These are phyloP conservation scores for Glaucopsyche alexis DNA, from an alignment of 2,888 invertebrate genomes.

Conservation along the genomic window DNA sequence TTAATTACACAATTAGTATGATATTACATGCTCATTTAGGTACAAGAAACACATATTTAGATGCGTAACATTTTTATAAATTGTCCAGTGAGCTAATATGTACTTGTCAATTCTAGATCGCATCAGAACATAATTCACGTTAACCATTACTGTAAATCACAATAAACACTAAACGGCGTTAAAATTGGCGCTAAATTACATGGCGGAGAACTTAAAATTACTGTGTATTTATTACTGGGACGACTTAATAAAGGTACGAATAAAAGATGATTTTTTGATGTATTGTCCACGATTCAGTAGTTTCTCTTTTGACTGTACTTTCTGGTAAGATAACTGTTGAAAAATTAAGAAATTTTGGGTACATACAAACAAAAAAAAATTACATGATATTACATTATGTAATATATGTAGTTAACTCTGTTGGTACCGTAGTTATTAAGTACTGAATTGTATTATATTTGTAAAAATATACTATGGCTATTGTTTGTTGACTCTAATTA, in stretches of 20 bases:
- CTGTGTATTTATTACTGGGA: constrained; percentile 4
- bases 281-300: not conserved
- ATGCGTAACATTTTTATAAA: not conserved
- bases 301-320: constrained; percentile 10
- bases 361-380: not conserved
- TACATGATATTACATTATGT: too few species aligned
- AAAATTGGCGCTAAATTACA: constrained; percentile 15
- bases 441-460: too few species aligned
- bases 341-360: not conserved
- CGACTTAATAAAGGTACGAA: constrained; percentile 15
- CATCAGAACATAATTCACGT: constrained; percentile 1
- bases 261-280: not conserved
- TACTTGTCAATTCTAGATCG: constrained; percentile 4
- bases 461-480: too few species aligned
- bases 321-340: not conserved
- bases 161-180: constrained; percentile 10
- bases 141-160: constrained; percentile 11
- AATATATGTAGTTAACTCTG: too few species aligned
- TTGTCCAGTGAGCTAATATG: not conserved
- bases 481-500: too few species aligned
- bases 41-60: not conserved
- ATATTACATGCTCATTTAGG: not conserved
- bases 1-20: not conserved
- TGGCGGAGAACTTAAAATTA: not conserved
- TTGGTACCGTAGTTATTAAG: too few species aligned